Evolutionary conservation across 2,113 vertebrate species (phyloP).

Genomic region (Oxygymnocypris stewartii): DNA sequence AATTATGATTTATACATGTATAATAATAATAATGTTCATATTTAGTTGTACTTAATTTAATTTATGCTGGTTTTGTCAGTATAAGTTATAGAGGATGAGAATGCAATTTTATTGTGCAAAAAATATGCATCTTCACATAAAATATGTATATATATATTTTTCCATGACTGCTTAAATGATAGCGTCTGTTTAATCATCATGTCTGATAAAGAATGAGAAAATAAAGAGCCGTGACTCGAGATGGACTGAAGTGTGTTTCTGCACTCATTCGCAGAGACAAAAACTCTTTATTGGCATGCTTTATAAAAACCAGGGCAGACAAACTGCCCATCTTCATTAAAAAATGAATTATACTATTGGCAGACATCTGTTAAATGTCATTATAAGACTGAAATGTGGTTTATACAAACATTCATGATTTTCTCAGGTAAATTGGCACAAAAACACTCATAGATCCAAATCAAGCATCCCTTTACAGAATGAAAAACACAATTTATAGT

Average conservation of each 20-base stretch:
- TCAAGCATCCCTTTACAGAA: background rate
- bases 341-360: background rate
- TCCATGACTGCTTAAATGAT: background rate
- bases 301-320: constrained; percentile 19
- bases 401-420: constrained; percentile 5
- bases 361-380: background rate
- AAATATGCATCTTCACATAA: no score
- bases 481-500: background rate
- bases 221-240: background rate
- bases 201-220: background rate
- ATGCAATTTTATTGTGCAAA: no score
- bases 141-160: no score
- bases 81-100: no score
- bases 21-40: no score
- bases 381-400: background rate
- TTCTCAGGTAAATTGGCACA: background rate
- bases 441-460: background rate
- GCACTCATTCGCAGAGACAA: background rate
- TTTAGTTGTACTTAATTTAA: no score
- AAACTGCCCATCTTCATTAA: background rate
- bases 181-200: background rate
- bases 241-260: background rate
- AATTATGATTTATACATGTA: no score
- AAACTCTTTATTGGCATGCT: constrained; percentile 40
- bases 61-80: no score